phyloP scores from a whole-genome alignment of 2,113 vertebrate species.

The Alouatta palliata region DNA sequence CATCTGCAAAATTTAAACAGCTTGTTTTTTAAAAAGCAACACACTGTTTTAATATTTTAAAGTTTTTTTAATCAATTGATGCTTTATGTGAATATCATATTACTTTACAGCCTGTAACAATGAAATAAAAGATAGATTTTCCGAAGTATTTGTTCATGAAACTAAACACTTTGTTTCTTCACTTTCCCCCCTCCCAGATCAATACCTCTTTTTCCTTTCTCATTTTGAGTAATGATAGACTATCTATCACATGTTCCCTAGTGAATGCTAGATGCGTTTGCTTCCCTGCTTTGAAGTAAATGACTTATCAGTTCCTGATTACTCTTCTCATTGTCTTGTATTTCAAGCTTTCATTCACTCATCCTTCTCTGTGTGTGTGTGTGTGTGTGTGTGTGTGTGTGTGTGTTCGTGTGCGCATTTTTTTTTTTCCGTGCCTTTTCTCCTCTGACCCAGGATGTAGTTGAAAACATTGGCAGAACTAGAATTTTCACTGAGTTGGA shows the following conservation, averaged over 20 bases:
- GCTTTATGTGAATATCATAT: not conserved
- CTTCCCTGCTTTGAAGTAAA: not conserved
- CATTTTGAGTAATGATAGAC: not conserved
- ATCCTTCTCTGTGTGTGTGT: not conserved
- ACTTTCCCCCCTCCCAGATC: not conserved
- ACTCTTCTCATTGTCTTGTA: not conserved
- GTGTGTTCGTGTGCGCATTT: no score
- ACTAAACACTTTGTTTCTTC: not conserved
- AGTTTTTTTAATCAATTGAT: not conserved
- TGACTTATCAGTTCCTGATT: not conserved
- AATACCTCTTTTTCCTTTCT: not conserved
- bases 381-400: no score
- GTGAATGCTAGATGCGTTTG: not conserved
- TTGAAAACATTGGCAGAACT: not conserved
- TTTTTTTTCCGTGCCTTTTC: not conserved
- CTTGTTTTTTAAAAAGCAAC: not conserved
- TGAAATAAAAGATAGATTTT: not conserved
- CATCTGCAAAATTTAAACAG: not conserved
- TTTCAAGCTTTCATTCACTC: not conserved
- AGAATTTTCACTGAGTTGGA: not conserved
- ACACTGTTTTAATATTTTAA: not conserved
- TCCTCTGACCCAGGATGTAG: not conserved
- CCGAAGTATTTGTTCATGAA: not conserved
- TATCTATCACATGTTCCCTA: not conserved
- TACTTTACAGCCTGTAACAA: not conserved